Conservation (phyloP, 2,888 invertebrate species). For the Tenthredo notha region DNA sequence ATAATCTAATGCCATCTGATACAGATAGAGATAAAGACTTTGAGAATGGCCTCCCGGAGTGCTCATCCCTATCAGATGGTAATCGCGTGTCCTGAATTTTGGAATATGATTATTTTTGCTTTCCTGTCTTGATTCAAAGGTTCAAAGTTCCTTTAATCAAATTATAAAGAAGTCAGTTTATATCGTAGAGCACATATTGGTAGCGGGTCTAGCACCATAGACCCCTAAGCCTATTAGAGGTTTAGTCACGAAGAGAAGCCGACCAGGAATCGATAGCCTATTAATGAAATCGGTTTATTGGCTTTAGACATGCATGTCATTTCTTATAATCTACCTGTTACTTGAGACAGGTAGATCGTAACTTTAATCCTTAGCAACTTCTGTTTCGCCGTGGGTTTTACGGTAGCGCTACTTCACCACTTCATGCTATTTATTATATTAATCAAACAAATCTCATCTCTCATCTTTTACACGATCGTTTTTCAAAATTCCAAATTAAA, state of each 20-base stretch:
- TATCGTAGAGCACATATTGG: slow-evolving; percentile 6
- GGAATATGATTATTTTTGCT: background rate
- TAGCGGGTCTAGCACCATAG: background rate
- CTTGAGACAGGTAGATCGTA: slow-evolving; percentile 45
- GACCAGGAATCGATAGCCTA: slow-evolving; percentile 51
- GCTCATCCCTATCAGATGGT: background rate
- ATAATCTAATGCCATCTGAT: slow-evolving; percentile 54
- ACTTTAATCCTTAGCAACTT: slow-evolving; percentile 48
- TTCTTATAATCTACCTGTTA: slow-evolving; percentile 54
- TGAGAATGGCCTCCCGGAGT: background rate
- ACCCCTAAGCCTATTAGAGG: slow-evolving; percentile 52
- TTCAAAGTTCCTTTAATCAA: background rate
- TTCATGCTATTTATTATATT: background rate
- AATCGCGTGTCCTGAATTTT: slow-evolving; percentile 2
- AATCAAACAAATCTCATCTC: background rate
- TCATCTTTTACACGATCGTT: background rate
- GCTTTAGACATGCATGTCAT: slow-evolving; percentile 54
- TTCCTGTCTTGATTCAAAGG: background rate
- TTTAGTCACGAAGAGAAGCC: slow-evolving; percentile 45
- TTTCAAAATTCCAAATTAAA: background rate
- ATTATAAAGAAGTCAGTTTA: background rate
- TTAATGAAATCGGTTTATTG: slow-evolving; percentile 55
- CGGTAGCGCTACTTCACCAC: slow-evolving; percentile 32
- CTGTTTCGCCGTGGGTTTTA: slow-evolving; percentile 40
- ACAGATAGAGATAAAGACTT: background rate